Conservation (phyloP, 2,797 vertebrate genomes). For the Sciurus carolinensis region DNA sequence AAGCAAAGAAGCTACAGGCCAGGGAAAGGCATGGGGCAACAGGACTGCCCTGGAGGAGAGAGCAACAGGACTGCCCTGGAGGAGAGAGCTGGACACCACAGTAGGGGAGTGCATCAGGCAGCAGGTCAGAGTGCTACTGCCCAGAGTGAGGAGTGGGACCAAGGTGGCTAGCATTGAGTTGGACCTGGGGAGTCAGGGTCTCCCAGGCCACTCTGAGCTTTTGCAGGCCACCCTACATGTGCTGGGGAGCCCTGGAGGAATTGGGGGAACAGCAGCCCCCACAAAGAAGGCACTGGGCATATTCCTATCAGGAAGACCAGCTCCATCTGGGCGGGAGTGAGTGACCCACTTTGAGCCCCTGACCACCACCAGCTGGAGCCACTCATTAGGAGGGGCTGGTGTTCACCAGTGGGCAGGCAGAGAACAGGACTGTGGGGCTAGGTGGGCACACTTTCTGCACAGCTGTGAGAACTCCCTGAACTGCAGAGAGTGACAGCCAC, state of each 20-base stretch:
- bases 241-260: neutral
- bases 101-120: neutral
- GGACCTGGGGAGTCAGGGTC: neutral
- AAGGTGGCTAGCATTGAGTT: neutral
- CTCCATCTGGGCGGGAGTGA: neutral
- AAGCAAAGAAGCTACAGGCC: neutral
- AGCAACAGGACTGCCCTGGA: neutral
- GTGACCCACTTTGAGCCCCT: neutral
- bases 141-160: neutral
- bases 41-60: neutral
- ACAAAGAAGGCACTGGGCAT: rapidly evolving
- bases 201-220: rapidly evolving
- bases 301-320: neutral
- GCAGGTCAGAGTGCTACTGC: neutral
- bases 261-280: no score
- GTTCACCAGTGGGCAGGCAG: neutral
- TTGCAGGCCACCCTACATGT: neutral
- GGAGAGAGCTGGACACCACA: neutral
- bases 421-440: neutral
- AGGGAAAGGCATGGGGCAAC: rapidly evolving
- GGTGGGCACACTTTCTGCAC: neutral
- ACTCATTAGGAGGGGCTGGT: neutral
- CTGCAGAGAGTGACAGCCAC: neutral
- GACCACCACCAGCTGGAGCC: rapidly evolving
- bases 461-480: neutral